Evolutionary conservation across 2,797 vertebrate species (phyloP).

Genomic region (Propithecus perrieri): DNA sequence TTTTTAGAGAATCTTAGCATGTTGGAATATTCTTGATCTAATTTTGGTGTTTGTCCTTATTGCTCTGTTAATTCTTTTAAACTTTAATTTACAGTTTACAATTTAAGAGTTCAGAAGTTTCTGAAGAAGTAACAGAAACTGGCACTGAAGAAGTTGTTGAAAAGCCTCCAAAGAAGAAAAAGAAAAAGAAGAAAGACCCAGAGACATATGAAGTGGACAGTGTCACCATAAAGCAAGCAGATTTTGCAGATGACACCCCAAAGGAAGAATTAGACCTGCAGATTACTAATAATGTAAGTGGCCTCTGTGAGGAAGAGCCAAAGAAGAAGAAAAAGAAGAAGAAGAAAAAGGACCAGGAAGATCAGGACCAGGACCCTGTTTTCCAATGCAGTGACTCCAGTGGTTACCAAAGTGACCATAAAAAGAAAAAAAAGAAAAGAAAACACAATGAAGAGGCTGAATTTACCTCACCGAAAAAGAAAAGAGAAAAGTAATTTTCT

Average conservation of each 20-base stretch:
- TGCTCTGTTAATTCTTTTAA: conserved; percentile 59
- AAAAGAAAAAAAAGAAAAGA: conserved; percentile 89
- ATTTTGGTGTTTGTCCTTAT: neutral
- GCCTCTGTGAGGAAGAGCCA: conserved; percentile 73
- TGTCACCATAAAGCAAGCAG: conserved; percentile 48
- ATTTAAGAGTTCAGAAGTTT: conserved; percentile 75
- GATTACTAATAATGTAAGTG: conserved; percentile 46
- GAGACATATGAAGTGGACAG: conserved; percentile 58
- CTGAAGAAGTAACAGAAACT: conserved; percentile 54
- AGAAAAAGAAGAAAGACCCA: conserved; percentile 85
- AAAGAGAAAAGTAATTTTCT: conserved; percentile 41
- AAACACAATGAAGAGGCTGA: conserved; percentile 78
- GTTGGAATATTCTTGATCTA: neutral
- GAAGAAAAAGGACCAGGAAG: conserved; percentile 83
- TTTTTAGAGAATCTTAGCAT: neutral
- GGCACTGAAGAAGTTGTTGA: conserved; percentile 42
- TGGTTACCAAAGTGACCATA: conserved; percentile 89
- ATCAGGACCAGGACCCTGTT: conserved; percentile 78
- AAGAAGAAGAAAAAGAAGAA: conserved; percentile 89
- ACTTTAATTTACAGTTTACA: conserved; percentile 84
- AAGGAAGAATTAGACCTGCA: conserved; percentile 74
- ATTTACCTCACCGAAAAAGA: conserved; percentile 55
- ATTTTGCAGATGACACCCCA: neutral
- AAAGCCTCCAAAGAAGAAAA: conserved; percentile 82
- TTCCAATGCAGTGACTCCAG: conserved; percentile 89